Evolutionary conservation across 2,888 invertebrate genomes (phyloP).

Genomic region (Anorthoa munda): DNA sequence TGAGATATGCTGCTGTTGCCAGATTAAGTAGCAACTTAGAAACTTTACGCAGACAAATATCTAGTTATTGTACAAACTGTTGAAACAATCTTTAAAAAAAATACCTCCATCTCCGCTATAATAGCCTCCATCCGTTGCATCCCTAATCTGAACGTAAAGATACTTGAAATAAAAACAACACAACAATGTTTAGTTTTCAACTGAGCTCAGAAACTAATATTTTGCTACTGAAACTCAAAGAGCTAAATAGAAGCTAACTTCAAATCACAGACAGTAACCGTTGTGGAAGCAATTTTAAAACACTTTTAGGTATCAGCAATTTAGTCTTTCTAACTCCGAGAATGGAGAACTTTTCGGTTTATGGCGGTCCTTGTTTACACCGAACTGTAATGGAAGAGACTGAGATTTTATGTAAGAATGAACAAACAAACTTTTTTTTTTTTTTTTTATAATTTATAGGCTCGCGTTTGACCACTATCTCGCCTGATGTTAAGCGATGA

Average conservation of each 20-base stretch:
- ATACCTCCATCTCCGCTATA: too few relatives aligned
- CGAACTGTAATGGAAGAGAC: conserved; percentile 13
- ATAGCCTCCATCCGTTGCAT: too few relatives aligned
- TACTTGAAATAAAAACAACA: conserved; percentile 17
- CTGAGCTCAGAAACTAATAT: conserved; percentile 44
- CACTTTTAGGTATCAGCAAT: conserved; percentile 66
- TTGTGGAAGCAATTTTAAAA: conserved; percentile 65
- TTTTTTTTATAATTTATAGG: too few relatives aligned
- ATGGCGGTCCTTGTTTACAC: conserved; percentile 41
- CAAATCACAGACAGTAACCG: conserved; percentile 44
- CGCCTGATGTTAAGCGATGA: too few relatives aligned
- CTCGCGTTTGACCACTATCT: too few relatives aligned
- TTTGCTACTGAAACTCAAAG: conserved; percentile 47
- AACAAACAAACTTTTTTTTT: too few relatives aligned
- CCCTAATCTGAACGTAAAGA: not conserved
- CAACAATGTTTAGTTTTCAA: conserved; percentile 3
- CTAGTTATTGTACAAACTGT: too few relatives aligned
- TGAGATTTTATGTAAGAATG: not conserved
- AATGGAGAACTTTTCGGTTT: conserved; percentile 60
- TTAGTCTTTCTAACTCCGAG: conserved; percentile 56
- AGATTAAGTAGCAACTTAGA: too few relatives aligned
- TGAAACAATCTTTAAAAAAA: too few relatives aligned
- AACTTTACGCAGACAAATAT: too few relatives aligned
- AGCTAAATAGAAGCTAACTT: conserved; percentile 59
- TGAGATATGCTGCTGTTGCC: too few relatives aligned